These are phyloP conservation scores for Micropoecilia bifurca DNA, from an alignment of 2,797 vertebrate species.

Conservation along the genomic window DNA sequence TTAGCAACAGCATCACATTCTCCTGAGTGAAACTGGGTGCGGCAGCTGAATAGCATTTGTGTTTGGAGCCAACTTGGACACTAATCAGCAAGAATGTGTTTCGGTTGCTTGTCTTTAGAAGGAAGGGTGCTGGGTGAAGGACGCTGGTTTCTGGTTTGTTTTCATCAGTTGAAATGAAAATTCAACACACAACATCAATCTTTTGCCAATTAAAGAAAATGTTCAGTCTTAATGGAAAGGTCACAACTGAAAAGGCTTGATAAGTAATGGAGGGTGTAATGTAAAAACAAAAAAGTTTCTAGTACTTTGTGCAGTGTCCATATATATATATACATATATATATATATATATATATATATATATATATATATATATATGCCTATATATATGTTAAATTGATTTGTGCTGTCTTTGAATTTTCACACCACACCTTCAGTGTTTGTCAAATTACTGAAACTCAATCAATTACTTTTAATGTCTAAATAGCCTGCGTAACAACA, in stretches of 20 bases:
- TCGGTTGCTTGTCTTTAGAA: conserved; percentile 14
- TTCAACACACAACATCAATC: background rate
- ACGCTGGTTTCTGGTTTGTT: background rate
- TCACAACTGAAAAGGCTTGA: background rate
- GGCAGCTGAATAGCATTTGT: background rate
- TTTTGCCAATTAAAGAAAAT: background rate
- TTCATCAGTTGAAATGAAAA: background rate
- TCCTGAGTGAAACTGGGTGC: conserved; percentile 19
- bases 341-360: too few relatives aligned
- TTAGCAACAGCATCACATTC: conserved; percentile 15
- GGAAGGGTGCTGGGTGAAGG: background rate
- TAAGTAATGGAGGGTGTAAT: background rate
- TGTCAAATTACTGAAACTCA: background rate
- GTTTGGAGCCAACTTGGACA: background rate
- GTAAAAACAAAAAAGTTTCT: background rate
- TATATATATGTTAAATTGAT: background rate
- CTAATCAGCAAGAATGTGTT: conserved; percentile 20
- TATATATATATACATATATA: too few relatives aligned
- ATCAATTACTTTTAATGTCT: background rate
- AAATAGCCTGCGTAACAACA: too few relatives aligned
- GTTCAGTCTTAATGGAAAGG: background rate
- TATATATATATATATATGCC: too few relatives aligned
- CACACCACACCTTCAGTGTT: background rate
- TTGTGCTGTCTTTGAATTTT: background rate
- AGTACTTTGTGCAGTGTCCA: background rate